These are phyloP conservation scores for Sminthurides bifidus DNA, from an alignment of 1,140 invertebrate species.

Conservation along the genomic window DNA sequence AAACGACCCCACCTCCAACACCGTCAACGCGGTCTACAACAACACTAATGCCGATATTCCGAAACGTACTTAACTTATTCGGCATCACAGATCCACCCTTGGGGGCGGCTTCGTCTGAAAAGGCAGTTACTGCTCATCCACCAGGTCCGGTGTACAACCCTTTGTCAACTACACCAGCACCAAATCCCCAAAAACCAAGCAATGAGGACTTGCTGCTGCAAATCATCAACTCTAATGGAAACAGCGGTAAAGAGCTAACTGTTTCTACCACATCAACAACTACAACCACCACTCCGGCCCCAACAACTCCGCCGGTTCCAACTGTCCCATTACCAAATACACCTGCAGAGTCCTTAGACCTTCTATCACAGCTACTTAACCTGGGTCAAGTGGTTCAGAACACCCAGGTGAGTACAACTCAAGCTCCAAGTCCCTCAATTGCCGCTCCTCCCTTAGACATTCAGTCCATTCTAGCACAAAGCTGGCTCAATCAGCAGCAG, in stretches of 20 bases:
- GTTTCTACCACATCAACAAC: constrained; percentile 2
- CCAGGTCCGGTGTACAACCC: constrained; percentile 1
- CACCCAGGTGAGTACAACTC: constrained; percentile 8
- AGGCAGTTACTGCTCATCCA: background rate
- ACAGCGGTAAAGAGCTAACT: too few relatives aligned
- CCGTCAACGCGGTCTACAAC: background rate
- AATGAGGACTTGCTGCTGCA: background rate
- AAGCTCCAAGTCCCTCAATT: background rate
- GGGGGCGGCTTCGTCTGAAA: background rate
- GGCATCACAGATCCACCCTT: background rate
- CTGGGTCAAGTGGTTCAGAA: constrained; percentile 7
- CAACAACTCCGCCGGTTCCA: background rate
- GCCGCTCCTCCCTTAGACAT: constrained; percentile 1
- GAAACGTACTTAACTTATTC: constrained; percentile 15
- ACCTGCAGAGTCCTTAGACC: constrained; percentile 12
- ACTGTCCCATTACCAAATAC: background rate
- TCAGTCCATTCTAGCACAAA: constrained; percentile 9
- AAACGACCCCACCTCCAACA: constrained; percentile 7
- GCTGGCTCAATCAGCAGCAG: background rate
- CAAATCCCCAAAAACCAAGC: background rate
- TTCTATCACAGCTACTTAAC: constrained; percentile 20
- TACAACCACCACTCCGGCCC: background rate
- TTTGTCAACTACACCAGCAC: background rate
- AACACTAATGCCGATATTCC: constrained; percentile 10
- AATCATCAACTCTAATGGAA: background rate